Conservation (phyloP, 2,113 vertebrate species). For the Mesitornis unicolor region DNA sequence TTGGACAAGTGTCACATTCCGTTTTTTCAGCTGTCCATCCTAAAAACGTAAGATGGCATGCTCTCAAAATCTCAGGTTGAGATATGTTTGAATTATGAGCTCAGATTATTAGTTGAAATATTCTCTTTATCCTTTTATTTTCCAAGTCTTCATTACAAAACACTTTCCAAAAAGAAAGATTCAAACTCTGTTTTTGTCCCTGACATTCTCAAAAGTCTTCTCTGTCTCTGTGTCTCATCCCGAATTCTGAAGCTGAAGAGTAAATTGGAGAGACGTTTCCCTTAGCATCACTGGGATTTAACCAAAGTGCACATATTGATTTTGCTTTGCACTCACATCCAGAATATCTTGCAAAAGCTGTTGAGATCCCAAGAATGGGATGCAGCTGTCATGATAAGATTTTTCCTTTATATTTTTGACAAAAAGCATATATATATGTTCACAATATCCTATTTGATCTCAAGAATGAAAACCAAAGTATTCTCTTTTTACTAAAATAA, state of each 20-base stretch:
- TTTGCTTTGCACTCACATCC: background rate
- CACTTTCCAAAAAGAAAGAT: accelerated
- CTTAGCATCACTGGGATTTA: background rate
- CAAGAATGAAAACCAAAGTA: background rate
- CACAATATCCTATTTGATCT: background rate
- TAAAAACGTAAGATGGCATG: background rate
- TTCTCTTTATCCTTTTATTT: background rate
- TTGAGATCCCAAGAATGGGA: background rate
- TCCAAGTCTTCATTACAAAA: background rate
- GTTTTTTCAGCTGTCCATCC: background rate
- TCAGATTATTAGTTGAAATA: background rate
- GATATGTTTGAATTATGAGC: background rate
- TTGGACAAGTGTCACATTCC: background rate
- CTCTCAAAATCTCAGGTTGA: background rate
- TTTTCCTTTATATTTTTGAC: background rate
- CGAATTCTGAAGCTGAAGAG: background rate
- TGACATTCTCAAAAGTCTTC: background rate
- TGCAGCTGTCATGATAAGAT: background rate
- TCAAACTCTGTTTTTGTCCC: background rate
- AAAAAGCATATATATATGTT: background rate
- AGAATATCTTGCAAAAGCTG: background rate
- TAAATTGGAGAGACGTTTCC: background rate
- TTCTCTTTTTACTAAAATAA: background rate
- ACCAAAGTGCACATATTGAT: background rate
- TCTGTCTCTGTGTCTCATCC: background rate